Evolutionary conservation across 2,797 vertebrate species (phyloP), one percentile per base, ranked within the genome.

Genomic region (Acipenser oxyrinchus): DNA sequence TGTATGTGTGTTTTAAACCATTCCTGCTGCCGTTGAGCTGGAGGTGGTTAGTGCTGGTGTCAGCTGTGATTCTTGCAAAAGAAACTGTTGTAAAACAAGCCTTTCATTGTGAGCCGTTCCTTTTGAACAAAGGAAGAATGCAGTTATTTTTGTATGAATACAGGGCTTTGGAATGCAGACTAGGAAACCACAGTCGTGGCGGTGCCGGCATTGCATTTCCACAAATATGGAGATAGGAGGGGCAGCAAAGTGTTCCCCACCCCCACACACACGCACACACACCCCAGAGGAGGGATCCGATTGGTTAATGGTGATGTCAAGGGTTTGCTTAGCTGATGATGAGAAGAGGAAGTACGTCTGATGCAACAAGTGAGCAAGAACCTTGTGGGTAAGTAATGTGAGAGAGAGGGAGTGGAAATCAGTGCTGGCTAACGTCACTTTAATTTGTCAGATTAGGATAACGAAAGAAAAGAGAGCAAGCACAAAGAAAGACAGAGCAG

Each of bases 321-420:
- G 65, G 49, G 55, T 70, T 69, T 67, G 49, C 60, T 71, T 62
- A 10, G 61, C 61, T 64, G 70, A 15, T 78, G 76, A 77, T 60
- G 60, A 83, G 86, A 81, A 78, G 79, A 73, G 84, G 87, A 84
- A 86, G 84, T 83, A 10, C 74, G 71, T 77, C 87, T 93, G 88
- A 91, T 86, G 89, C 86, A 92, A 82, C 77, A 59, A 66, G 68
- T 76, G 55, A 1, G 74, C 64, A 73, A 78, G 15, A 12, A 1
- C 65, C 15, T 64, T 74, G 68, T 59, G 48, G 58, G 51, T 66
- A 69, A 68, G 18, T 49, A 49, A 18, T 55, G 15, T 12, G 52
- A 9, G 52, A 55, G 23, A 9, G 48, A 10, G 63, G 8, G 48
- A 18, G 50, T 59, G 55, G 60, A 4, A 60, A 15, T 50, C 23